A percentile compares a stretch with the other conserved stretches of the same genome.
Evolutionary conservation across 2,888 invertebrate species (phyloP).

Genomic region (Tupiocoris notatus): DNA sequence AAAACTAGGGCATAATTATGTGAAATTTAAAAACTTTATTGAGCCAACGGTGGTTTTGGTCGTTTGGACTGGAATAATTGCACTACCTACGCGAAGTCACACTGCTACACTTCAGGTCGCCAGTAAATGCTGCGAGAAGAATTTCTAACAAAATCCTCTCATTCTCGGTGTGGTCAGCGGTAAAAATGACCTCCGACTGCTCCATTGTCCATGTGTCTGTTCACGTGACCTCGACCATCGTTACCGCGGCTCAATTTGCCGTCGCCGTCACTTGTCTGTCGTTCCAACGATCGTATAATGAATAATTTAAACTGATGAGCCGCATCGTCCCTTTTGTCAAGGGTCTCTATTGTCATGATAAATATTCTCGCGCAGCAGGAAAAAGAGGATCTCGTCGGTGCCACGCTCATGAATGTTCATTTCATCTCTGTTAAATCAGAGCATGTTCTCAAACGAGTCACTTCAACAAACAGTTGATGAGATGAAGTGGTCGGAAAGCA

Average conservation of each 20-base stretch:
- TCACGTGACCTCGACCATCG: not conserved
- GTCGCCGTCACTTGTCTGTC: not conserved
- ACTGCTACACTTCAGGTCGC: too few relatives aligned
- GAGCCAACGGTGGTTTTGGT: too few relatives aligned
- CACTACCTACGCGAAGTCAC: too few relatives aligned
- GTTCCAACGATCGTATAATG: conserved; percentile 9
- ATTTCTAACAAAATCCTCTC: too few relatives aligned
- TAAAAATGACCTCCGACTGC: too few relatives aligned
- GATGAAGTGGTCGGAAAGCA: not conserved
- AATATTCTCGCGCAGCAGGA: not conserved
- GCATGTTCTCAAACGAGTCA: not conserved
- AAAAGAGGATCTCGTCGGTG: not conserved
- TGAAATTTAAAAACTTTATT: too few relatives aligned
- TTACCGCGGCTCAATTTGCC: not conserved
- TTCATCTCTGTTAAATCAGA: not conserved
- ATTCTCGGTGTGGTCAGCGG: too few relatives aligned
- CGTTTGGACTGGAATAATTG: too few relatives aligned
- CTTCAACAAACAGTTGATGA: not conserved
- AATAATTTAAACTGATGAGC: conserved; percentile 35
- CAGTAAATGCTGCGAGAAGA: too few relatives aligned
- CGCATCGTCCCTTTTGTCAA: not conserved
- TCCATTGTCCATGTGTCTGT: not conserved
- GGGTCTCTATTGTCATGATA: conserved; percentile 23
- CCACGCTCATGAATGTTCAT: not conserved
- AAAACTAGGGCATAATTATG: too few relatives aligned